These are phyloP conservation scores for Luehdorfia chinensis DNA, from an alignment of 1,140 invertebrate genomes.

Conservation along the genomic window DNA sequence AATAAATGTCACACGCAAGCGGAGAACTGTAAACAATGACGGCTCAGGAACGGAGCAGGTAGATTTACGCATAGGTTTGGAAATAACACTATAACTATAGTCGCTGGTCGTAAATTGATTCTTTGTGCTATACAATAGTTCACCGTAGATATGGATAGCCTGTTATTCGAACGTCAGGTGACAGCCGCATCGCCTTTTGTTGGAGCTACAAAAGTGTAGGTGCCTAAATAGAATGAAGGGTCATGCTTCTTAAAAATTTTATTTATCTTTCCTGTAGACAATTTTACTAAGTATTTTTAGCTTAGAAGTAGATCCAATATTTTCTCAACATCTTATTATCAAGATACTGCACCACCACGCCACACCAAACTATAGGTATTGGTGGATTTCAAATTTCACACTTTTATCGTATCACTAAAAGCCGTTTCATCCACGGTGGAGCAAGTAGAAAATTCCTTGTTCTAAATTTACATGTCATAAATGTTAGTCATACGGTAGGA, in stretches of 20 bases:
- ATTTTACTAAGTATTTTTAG: no score
- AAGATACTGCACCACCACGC: no score
- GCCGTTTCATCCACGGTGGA: no score
- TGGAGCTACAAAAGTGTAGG: slow-evolving; percentile 9
- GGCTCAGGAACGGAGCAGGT: slow-evolving; percentile 20
- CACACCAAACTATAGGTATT: no score
- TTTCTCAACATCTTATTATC: no score
- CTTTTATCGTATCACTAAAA: no score
- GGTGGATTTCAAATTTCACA: no score
- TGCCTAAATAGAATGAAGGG: neutral
- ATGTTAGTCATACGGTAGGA: no score
- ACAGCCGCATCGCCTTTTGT: slow-evolving; percentile 21
- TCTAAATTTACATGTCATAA: no score
- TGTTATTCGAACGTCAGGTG: slow-evolving; percentile 25
- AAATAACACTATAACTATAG: slow-evolving; percentile 13
- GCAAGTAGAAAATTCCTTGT: no score
- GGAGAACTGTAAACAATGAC: slow-evolving; percentile 21
- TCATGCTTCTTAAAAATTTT: slow-evolving; percentile 6
- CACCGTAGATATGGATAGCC: slow-evolving; percentile 12
- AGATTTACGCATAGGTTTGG: slow-evolving; percentile 16
- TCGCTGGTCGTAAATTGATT: slow-evolving; percentile 28
- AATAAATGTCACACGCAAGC: slow-evolving; percentile 17
- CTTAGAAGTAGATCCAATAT: no score
- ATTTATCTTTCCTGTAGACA: no score
- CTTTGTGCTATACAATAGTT: slow-evolving; percentile 31